Evolutionary conservation across 2,113 vertebrate genomes (phyloP).

Genomic region (Silurus meridionalis): DNA sequence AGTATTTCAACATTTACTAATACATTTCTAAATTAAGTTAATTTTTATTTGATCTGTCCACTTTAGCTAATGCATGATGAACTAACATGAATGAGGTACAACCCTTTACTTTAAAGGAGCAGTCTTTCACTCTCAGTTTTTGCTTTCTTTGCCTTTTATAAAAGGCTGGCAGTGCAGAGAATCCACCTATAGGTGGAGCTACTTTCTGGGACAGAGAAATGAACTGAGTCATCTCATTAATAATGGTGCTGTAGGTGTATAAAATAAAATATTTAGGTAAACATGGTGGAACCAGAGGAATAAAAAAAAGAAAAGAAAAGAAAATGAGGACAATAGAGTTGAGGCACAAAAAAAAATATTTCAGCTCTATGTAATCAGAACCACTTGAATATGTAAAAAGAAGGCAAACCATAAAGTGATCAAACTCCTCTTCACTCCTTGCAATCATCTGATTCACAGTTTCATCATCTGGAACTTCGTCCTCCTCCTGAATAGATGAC

Average conservation of each 20-base stretch:
- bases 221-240: neutral
- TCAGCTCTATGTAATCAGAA: neutral
- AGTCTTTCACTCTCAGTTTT: neutral
- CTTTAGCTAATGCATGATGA: too few species aligned
- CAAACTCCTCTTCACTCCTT: conserved; percentile 94
- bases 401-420: conserved; percentile 88
- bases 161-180: neutral
- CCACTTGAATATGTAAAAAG: conserved; percentile 38
- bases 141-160: neutral
- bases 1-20: too few species aligned
- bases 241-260: neutral
- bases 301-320: neutral
- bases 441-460: conserved; percentile 99
- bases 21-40: too few species aligned
- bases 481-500: conserved; percentile 81
- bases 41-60: too few species aligned
- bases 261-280: neutral
- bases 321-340: neutral
- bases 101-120: neutral
- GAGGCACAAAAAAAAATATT: neutral
- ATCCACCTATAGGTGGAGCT: neutral
- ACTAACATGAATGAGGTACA: neutral
- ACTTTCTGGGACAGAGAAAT: neutral
- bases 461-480: conserved; percentile 93
- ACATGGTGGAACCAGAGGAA: neutral